Conservation (phyloP, 2,113 vertebrate genomes). For the Galemys pyrenaicus region DNA sequence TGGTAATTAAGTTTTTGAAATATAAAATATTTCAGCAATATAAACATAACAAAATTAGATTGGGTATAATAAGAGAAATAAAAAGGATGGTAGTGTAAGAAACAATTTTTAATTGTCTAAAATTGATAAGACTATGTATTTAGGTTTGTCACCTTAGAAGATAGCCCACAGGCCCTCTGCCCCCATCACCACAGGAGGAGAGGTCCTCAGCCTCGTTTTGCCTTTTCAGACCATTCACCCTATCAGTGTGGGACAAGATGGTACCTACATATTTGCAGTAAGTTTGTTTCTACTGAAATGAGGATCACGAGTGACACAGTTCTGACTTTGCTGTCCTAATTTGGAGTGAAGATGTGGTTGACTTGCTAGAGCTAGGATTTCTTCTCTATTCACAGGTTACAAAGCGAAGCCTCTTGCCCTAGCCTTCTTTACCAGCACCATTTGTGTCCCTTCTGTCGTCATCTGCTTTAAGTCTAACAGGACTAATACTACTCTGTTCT, state of each 20-base stretch:
- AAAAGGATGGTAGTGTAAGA: not conserved
- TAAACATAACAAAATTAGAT: not conserved
- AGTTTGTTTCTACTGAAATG: conserved; percentile 17
- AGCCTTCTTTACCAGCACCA: not conserved
- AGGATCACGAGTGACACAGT: not conserved
- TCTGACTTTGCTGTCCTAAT: not conserved
- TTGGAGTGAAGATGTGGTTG: not conserved
- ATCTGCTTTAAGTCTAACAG: not conserved
- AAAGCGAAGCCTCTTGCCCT: not conserved
- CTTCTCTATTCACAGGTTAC: not conserved
- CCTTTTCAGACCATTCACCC: not conserved
- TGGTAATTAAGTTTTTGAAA: not conserved
- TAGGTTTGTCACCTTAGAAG: not conserved
- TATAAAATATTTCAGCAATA: not conserved
- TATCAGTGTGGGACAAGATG: not conserved
- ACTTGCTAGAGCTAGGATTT: not conserved
- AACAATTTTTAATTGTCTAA: not conserved
- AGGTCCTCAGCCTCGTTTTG: not conserved
- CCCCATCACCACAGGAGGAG: not conserved
- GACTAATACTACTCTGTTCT: not conserved
- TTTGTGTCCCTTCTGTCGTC: not conserved
- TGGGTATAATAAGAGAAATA: not conserved
- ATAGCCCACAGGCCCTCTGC: not conserved
- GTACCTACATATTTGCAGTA: not conserved
- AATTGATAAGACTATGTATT: not conserved